Percentiles rank a stretch among this genome's conserved stretches.
Conservation (phyloP, 2,797 vertebrate genomes). For the Lerista edwardsae region DNA sequence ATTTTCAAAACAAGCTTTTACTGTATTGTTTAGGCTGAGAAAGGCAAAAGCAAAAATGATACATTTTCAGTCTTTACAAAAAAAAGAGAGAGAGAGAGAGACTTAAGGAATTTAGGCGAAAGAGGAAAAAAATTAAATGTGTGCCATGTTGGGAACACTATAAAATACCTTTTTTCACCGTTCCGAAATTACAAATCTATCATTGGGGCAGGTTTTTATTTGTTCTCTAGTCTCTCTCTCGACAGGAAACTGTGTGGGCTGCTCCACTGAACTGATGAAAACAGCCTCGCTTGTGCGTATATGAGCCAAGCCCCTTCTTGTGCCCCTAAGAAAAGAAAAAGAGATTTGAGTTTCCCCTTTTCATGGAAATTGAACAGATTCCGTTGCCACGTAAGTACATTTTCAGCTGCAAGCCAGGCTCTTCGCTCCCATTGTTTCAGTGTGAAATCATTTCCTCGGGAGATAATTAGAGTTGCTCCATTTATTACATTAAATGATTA, state of each 20-base stretch:
- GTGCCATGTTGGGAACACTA: background rate
- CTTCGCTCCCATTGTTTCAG: slow-evolving; percentile 84
- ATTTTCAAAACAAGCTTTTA: slow-evolving; percentile 56
- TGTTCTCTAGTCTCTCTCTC: slow-evolving; percentile 46
- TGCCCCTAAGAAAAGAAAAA: slow-evolving; percentile 59
- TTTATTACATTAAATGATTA: slow-evolving; percentile 89
- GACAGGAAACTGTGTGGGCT: slow-evolving; percentile 51
- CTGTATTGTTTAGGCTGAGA: slow-evolving; percentile 12
- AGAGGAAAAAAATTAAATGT: slow-evolving; percentile 43
- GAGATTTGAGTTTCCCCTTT: slow-evolving; percentile 55
- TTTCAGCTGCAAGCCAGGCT: slow-evolving; percentile 78
- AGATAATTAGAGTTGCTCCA: slow-evolving; percentile 88
- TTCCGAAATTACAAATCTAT: slow-evolving; percentile 45
- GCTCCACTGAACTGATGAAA: slow-evolving; percentile 47
- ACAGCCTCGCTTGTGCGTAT: slow-evolving; percentile 42
- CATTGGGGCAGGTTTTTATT: slow-evolving; percentile 53
- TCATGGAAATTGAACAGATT: slow-evolving; percentile 68
- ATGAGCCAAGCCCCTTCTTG: slow-evolving; percentile 57
- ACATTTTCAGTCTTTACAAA: slow-evolving; percentile 46
- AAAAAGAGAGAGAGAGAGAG: slow-evolving; percentile 2
- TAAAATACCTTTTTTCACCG: background rate
- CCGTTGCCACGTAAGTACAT: slow-evolving; percentile 75
- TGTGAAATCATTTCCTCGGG: slow-evolving; percentile 87
- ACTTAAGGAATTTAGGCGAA: background rate
- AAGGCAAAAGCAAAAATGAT: background rate